Evolutionary conservation across 2,113 vertebrate species (phyloP).

Genomic region (Microtus montanus): DNA sequence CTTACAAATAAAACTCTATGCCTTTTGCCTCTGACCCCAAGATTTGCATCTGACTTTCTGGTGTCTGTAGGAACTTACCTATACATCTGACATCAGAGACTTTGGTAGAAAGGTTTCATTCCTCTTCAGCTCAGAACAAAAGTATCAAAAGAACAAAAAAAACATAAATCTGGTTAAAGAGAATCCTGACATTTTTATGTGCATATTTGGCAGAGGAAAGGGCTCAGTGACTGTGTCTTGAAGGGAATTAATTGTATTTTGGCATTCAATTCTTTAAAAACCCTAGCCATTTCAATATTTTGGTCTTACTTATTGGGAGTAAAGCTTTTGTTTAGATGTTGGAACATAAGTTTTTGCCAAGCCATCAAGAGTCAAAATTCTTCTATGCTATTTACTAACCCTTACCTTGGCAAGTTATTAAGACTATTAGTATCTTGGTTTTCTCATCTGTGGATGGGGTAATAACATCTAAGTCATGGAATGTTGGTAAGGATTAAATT

Average conservation of each 20-base stretch:
- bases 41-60: not conserved
- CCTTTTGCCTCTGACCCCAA: not conserved
- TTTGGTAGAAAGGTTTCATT: slow-evolving; percentile 20
- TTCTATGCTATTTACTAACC: not conserved
- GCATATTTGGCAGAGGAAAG: not conserved
- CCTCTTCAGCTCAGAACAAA: not conserved
- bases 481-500: not conserved
- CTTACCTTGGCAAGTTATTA: not conserved
- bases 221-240: not conserved
- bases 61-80: not conserved
- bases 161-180: not conserved
- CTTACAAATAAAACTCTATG: not conserved
- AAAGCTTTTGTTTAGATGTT: not conserved
- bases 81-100: not conserved
- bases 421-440: not conserved
- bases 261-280: slow-evolving; percentile 31
- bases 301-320: not conserved
- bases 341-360: not conserved
- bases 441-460: not conserved
- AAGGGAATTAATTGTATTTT: slow-evolving; percentile 7
- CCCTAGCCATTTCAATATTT: not conserved
- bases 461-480: not conserved
- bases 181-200: not conserved
- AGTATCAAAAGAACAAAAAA: slow-evolving; percentile 29
- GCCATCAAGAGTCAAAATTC: not conserved